phyloP scores from a whole-genome alignment of 2,113 vertebrate species.

The Uropsilus gracilis region DNA sequence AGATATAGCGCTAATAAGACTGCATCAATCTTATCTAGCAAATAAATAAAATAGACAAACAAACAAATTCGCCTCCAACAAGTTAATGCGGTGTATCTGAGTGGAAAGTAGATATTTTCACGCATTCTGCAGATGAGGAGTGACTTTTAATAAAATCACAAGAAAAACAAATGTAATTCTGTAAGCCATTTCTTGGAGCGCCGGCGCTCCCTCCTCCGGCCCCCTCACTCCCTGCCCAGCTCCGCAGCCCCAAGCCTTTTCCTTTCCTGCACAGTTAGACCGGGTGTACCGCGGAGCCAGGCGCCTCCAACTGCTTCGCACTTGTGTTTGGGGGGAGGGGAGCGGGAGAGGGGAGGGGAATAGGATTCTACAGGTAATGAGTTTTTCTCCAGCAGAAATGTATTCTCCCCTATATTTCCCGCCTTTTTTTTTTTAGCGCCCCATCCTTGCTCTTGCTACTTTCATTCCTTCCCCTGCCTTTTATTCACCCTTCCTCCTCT shows the following conservation, averaged over 20 bases:
- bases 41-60: conserved; percentile 98
- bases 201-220: conserved; percentile 80
- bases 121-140: conserved; percentile 96
- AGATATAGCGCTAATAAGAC: conserved; percentile 95
- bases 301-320: conserved; percentile 74
- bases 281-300: conserved; percentile 76
- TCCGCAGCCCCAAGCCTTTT: conserved; percentile 70
- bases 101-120: conserved; percentile 99
- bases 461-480: not conserved
- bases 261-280: conserved; percentile 81
- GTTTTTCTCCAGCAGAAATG: conserved; percentile 82
- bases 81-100: conserved; percentile 99
- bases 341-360: not conserved
- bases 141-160: conserved; percentile 99
- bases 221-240: conserved; percentile 52
- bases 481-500: not conserved
- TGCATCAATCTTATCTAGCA: conserved; percentile 96
- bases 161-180: conserved; percentile 99
- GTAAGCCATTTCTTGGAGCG: conserved; percentile 93
- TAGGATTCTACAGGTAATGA: conserved; percentile 74
- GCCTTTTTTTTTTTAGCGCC: not conserved
- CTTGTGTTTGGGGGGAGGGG: not conserved
- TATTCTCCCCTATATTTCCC: conserved; percentile 77
- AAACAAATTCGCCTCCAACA: conserved; percentile 96
- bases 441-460: not conserved